Conservation (phyloP, 92 coral and sea anemone genomes). For the Parazoanthus swiftii region DNA sequence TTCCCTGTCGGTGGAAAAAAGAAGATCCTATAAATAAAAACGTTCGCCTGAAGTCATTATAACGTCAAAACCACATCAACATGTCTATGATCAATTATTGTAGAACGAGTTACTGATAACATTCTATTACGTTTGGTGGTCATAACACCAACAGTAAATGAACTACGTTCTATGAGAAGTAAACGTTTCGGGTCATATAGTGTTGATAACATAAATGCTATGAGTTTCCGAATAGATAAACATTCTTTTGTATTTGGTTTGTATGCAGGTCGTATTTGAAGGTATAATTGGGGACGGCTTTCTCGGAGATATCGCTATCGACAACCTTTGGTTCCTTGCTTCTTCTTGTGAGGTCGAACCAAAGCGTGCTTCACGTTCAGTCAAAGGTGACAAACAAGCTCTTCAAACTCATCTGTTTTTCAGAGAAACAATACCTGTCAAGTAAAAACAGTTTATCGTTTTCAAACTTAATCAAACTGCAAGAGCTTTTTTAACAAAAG, state of each 20-base stretch:
- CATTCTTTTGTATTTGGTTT: not conserved
- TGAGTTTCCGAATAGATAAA: no score
- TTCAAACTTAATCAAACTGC: no score
- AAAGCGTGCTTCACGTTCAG: conserved; percentile 3
- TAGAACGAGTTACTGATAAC: no score
- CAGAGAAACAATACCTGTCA: not conserved
- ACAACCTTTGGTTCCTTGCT: not conserved
- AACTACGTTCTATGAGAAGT: no score
- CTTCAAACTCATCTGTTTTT: not conserved
- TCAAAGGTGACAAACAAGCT: conserved; percentile 6
- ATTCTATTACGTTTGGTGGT: not conserved
- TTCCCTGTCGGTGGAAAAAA: no score
- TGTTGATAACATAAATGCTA: no score
- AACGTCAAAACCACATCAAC: no score
- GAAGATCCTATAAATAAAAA: no score
- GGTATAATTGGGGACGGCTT: conserved; percentile 4
- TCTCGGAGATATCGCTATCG: conserved; percentile 21
- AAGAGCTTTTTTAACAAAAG: no score
- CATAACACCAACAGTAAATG: not conserved
- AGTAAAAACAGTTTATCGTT: not conserved
- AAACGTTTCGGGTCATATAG: no score
- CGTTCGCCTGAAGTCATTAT: no score
- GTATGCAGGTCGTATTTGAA: conserved; percentile 22
- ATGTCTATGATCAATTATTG: no score
- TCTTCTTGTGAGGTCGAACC: conserved; percentile 18